These are phyloP conservation scores for Dallia pectoralis DNA, from an alignment of 2,797 vertebrate genomes.

Conservation along the genomic window DNA sequence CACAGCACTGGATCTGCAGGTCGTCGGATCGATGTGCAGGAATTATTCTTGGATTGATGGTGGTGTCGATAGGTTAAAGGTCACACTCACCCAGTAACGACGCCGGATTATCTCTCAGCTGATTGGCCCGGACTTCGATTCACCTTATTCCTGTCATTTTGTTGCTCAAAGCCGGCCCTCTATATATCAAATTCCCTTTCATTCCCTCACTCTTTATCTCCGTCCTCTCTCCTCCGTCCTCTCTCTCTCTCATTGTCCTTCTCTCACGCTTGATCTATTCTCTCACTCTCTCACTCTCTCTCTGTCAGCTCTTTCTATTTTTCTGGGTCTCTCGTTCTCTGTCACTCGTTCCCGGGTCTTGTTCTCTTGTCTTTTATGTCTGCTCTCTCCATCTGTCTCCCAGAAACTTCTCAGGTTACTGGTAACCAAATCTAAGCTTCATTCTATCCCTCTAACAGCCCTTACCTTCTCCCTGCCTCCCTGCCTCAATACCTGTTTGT, in stretches of 20 bases:
- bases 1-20: conserved; percentile 44
- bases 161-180: too few species aligned
- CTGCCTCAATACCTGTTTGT: background rate
- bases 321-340: conserved; percentile 17
- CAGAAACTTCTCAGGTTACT: conserved; percentile 59
- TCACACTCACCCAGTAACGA: conserved; percentile 67
- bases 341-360: conserved; percentile 13
- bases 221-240: conserved; percentile 15
- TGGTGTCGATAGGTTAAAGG: conserved; percentile 65
- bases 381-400: conserved; percentile 24
- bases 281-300: conserved; percentile 3
- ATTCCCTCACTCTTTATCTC: conserved; percentile 21
- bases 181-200: too few species aligned
- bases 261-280: conserved; percentile 7
- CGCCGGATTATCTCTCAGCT: conserved; percentile 64
- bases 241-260: background rate
- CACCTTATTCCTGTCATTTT: too few species aligned
- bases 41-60: conserved; percentile 56
- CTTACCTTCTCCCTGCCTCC: conserved; percentile 28
- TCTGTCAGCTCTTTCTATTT: conserved; percentile 5
- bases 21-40: conserved; percentile 58
- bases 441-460: conserved; percentile 58
- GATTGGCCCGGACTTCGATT: background rate
- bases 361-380: conserved; percentile 17
- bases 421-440: conserved; percentile 65